Percentiles rank a stretch among this genome's conserved stretches.
These are phyloP conservation scores for Lasioglossum oenotherae DNA, from an alignment of 2,888 invertebrate species.

Conservation along the genomic window DNA sequence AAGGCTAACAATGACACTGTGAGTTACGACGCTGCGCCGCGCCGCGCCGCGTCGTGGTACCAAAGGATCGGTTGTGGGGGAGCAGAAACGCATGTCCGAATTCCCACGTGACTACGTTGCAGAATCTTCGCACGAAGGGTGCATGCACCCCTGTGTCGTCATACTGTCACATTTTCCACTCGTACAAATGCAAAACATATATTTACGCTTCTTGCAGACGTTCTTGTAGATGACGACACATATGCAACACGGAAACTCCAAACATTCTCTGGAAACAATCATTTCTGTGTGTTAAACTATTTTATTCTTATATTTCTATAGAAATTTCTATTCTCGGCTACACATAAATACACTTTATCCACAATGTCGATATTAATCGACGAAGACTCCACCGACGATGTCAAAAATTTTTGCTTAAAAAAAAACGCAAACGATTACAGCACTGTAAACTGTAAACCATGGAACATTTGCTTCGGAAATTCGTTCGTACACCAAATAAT, in stretches of 20 bases:
- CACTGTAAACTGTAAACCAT: too few relatives aligned
- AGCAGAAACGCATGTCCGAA: constrained; percentile 72
- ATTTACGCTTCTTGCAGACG: constrained; percentile 62
- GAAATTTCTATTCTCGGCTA: neutral
- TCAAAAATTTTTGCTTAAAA: too few relatives aligned
- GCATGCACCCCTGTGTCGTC: constrained; percentile 45
- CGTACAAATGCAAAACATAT: constrained; percentile 64
- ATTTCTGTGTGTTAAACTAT: neutral
- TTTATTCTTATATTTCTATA: neutral
- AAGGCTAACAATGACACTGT: constrained; percentile 42
- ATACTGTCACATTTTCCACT: constrained; percentile 66
- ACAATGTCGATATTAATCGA: too few relatives aligned
- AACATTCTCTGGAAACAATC: constrained; percentile 59
- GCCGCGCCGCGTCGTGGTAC: constrained; percentile 20
- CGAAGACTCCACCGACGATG: too few relatives aligned
- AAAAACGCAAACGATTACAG: too few relatives aligned
- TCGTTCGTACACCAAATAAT: too few relatives aligned
- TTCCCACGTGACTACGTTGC: constrained; percentile 73
- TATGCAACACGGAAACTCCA: constrained; percentile 30
- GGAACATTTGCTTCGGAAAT: too few relatives aligned
- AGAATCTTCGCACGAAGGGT: constrained; percentile 49
- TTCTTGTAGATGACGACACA: constrained; percentile 35
- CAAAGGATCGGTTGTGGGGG: constrained; percentile 48
- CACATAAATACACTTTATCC: neutral
- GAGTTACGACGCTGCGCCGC: constrained; percentile 22